A percentile compares a stretch with the other conserved stretches of the same genome.
phyloP scores from a whole-genome alignment of 30 jellyfish, hydroid and myxozoan species.

The Turritopsis rubra region DNA sequence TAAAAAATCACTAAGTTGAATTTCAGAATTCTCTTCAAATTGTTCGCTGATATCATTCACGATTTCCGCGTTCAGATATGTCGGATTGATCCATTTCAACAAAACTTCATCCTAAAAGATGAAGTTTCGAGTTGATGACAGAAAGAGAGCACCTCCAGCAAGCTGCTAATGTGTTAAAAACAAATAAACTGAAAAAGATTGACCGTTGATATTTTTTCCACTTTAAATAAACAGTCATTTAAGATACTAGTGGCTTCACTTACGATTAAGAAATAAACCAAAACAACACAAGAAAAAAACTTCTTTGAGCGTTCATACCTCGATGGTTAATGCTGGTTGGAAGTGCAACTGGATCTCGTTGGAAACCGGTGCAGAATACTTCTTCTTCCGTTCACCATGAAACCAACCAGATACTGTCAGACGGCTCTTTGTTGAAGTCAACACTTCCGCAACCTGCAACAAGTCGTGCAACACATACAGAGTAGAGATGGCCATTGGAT shows the following conservation, averaged over 20 bases:
- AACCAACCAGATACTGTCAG: conserved; percentile 93
- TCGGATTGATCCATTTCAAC: conserved; percentile 83
- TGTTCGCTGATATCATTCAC: conserved; percentile 81
- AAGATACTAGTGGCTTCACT: neutral
- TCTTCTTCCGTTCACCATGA: conserved; percentile 20
- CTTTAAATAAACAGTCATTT: neutral
- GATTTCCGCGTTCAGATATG: conserved; percentile 61
- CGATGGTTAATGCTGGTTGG: neutral
- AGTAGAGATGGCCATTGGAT: too few relatives aligned
- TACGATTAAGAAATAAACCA: neutral
- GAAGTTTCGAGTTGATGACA: too few relatives aligned
- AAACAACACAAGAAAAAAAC: too few relatives aligned
- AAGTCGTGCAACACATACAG: too few relatives aligned
- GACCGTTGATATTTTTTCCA: too few relatives aligned
- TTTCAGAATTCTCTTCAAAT: conserved; percentile 82
- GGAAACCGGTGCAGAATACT: neutral
- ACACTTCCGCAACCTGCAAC: conserved; percentile 75
- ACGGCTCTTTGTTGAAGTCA: conserved; percentile 52
- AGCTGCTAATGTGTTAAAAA: too few relatives aligned
- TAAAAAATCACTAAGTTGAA: conserved; percentile 63
- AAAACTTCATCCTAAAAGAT: conserved; percentile 67
- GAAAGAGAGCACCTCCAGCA: neutral
- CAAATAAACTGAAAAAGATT: too few relatives aligned
- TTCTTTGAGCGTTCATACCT: neutral
- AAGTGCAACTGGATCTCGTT: neutral